Evolutionary conservation across 2,888 invertebrate species (phyloP).

Genomic region (Venusia cambrica): DNA sequence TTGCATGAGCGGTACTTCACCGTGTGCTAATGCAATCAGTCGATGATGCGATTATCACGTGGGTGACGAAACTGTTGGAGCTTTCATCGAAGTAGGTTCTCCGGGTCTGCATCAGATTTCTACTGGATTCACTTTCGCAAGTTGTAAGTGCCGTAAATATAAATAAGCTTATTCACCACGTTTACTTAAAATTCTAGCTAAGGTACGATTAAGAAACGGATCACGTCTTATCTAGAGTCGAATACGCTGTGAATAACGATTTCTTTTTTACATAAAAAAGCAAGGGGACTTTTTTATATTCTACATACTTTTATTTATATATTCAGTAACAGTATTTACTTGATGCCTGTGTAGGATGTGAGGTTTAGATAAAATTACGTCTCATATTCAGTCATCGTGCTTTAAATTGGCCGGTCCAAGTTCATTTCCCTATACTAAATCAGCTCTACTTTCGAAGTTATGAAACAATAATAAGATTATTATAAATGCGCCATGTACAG

Average conservation of each 20-base stretch:
- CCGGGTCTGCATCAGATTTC: constrained; percentile 30
- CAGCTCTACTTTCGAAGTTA: constrained; percentile 22
- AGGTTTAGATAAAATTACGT: too few relatives aligned
- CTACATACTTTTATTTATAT: too few relatives aligned
- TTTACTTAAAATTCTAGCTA: constrained; percentile 50
- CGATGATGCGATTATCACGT: constrained; percentile 20
- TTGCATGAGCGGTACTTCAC: constrained; percentile 2
- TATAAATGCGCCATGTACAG: constrained; percentile 16
- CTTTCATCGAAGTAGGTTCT: constrained; percentile 34
- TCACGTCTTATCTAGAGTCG: constrained; percentile 38
- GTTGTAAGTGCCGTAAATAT: constrained; percentile 37
- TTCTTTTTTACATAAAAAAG: constrained; percentile 33
- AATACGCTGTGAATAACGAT: constrained; percentile 28
- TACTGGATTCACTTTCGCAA: constrained; percentile 43
- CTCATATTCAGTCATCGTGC: too few relatives aligned
- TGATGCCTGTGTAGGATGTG: too few relatives aligned
- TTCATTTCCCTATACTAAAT: too few relatives aligned
- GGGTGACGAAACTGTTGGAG: constrained; percentile 22
- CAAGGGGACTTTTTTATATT: too few relatives aligned
- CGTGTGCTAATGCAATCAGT: constrained; percentile 10
- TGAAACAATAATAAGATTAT: constrained; percentile 26
- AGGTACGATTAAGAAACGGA: constrained; percentile 38
- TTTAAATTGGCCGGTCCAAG: too few relatives aligned
- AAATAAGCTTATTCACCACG: constrained; percentile 38
- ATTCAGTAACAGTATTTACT: too few relatives aligned